Evolutionary conservation across 2,113 vertebrate genomes (phyloP).

Genomic region (Peucedramus taeniatus): DNA sequence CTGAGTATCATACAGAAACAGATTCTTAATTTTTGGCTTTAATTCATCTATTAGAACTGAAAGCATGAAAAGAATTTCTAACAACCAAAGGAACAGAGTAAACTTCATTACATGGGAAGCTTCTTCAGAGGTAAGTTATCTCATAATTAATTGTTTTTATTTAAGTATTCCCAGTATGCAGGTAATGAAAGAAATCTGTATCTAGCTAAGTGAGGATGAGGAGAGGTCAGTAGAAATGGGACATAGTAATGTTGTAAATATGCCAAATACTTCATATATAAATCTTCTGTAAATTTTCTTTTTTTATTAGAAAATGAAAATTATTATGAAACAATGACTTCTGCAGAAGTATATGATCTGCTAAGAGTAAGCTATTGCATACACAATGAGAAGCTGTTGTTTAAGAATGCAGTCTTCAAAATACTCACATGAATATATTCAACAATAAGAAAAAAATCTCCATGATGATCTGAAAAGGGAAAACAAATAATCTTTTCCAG

Average conservation of each 20-base stretch:
- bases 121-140: not conserved
- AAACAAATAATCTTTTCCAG: not conserved
- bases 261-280: not conserved
- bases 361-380: not conserved
- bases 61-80: not conserved
- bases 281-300: not conserved
- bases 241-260: not conserved
- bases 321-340: not conserved
- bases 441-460: not conserved
- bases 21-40: not conserved
- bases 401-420: slow-evolving; percentile 7
- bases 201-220: not conserved
- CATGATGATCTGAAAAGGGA: not conserved
- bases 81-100: not conserved
- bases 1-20: not conserved
- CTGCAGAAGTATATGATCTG: not conserved
- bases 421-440: not conserved
- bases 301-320: not conserved
- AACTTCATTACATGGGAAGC: not conserved
- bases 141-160: not conserved
- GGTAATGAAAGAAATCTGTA: not conserved
- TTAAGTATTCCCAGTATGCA: not conserved
- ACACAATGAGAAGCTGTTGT: not conserved
- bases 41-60: not conserved
- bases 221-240: not conserved